phyloP scores from a whole-genome alignment of 1,140 invertebrate species.

The Stegodyphus mimosarum region DNA sequence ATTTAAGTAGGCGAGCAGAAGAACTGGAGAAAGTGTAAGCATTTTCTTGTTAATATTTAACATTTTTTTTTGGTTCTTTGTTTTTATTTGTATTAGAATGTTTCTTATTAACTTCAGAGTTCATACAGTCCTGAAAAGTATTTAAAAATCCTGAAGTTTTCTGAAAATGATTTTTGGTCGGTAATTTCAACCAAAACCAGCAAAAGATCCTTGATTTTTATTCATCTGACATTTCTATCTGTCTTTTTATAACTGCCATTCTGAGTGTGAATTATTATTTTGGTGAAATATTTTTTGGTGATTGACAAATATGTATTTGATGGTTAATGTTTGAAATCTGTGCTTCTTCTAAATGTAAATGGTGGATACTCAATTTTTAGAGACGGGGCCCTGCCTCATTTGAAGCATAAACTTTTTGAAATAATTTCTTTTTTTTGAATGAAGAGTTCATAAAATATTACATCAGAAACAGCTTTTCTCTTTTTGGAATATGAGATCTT shows the following conservation, averaged over 20 bases:
- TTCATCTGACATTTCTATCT: not conserved
- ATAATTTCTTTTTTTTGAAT: no score
- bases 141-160: not conserved
- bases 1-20: slow-evolving; percentile 81
- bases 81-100: not conserved
- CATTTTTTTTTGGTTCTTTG: not conserved
- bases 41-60: not conserved
- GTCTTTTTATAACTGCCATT: no score
- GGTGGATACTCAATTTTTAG: no score
- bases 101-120: not conserved
- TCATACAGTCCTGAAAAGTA: not conserved
- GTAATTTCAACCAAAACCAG: not conserved
- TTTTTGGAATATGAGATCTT: not conserved
- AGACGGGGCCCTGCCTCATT: no score
- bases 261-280: no score
- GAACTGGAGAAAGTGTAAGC: slow-evolving; percentile 88
- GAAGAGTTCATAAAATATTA: no score
- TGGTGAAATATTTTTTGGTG: no score
- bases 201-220: not conserved
- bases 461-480: not conserved
- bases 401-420: not conserved
- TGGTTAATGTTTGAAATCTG: no score
- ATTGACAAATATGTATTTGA: no score
- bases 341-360: no score
- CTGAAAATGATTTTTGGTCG: no score